phyloP scores from a whole-genome alignment of 2,797 vertebrate species.

The Lacerta bilineata region DNA sequence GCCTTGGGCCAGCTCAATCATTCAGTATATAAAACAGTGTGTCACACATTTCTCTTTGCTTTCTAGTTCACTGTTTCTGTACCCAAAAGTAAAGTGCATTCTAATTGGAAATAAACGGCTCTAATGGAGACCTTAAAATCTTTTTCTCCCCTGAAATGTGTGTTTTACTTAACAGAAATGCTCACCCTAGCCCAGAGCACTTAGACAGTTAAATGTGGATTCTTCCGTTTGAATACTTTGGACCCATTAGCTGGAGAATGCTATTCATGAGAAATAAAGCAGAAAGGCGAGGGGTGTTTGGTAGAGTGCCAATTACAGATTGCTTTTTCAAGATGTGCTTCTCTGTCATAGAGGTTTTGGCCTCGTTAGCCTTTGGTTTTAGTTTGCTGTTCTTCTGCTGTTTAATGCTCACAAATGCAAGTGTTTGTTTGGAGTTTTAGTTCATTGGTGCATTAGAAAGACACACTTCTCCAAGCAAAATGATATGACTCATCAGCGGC shows the following conservation, averaged over 20 bases:
- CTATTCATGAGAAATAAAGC: slow-evolving; percentile 16
- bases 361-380: slow-evolving; percentile 8
- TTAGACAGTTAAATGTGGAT: slow-evolving; percentile 41
- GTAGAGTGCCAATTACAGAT: slow-evolving; percentile 40
- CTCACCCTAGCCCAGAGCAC: neutral
- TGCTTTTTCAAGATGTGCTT: slow-evolving; percentile 43
- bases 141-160: slow-evolving; percentile 1
- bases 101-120: slow-evolving; percentile 42
- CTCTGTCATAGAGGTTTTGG: slow-evolving; percentile 17
- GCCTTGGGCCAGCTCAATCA: neutral
- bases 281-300: slow-evolving; percentile 35
- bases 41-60: slow-evolving; percentile 32
- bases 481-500: no score
- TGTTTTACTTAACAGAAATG: slow-evolving; percentile 34
- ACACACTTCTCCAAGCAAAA: neutral
- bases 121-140: slow-evolving; percentile 2
- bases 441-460: neutral
- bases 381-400: slow-evolving; percentile 3
- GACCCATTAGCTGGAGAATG: slow-evolving; percentile 31
- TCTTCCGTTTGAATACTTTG: slow-evolving; percentile 20
- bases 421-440: neutral
- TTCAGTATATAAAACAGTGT: slow-evolving; percentile 13
- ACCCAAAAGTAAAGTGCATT: slow-evolving; percentile 40
- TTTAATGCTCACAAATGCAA: slow-evolving; percentile 13
- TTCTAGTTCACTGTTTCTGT: slow-evolving; percentile 3